Evolutionary conservation across 1,140 invertebrate species (phyloP).

Genomic region (Drosophila kikkawai): DNA sequence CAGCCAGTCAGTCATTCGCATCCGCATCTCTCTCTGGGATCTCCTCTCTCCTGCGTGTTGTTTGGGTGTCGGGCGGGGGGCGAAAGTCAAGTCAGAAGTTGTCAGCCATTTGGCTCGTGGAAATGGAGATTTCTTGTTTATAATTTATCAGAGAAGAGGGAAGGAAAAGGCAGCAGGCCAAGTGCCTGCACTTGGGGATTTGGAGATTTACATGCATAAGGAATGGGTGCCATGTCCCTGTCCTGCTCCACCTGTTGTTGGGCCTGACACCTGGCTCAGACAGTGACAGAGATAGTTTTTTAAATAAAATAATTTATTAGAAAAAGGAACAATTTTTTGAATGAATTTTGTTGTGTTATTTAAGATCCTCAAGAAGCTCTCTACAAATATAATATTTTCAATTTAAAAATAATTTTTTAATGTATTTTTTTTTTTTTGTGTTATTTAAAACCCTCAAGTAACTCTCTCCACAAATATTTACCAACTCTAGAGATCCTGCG

Average conservation of each 20-base stretch:
- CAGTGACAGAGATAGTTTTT: conserved; percentile 18
- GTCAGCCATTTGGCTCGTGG: conserved; percentile 26
- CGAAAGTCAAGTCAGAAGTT: conserved; percentile 49
- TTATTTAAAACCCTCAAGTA: not conserved
- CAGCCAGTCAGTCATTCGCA: conserved; percentile 20
- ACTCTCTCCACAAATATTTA: not conserved
- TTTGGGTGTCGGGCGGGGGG: not conserved
- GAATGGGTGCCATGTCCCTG: conserved; percentile 29
- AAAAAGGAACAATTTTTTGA: not conserved
- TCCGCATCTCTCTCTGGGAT: not conserved
- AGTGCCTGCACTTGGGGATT: conserved; percentile 56
- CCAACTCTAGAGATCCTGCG: not conserved
- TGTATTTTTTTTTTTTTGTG: not conserved
- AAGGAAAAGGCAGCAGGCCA: not conserved
- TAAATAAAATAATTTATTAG: conserved; percentile 6
- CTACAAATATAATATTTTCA: too few species aligned
- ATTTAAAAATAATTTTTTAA: not conserved
- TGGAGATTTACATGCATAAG: conserved; percentile 72
- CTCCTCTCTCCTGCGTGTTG: conserved; percentile 1
- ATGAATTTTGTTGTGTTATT: not conserved
- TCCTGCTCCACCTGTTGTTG: conserved; percentile 11
- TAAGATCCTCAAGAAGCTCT: not conserved
- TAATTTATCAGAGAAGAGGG: conserved; percentile 36
- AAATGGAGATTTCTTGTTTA: conserved; percentile 62
- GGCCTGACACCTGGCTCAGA: not conserved